Conservation (phyloP, 2,797 vertebrate species). For the Cynopterus sphinx region DNA sequence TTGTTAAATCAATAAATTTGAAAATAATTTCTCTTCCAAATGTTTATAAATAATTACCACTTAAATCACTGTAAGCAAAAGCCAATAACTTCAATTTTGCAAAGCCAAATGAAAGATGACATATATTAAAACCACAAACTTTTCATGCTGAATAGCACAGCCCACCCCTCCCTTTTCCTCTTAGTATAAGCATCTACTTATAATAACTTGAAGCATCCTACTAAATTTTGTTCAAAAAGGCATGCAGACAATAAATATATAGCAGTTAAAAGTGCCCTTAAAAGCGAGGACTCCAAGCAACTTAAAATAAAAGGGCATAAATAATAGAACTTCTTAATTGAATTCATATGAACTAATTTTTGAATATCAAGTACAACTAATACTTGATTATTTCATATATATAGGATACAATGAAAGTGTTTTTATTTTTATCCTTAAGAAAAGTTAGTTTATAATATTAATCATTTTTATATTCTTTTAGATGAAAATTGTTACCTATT, state of each 20-base stretch:
- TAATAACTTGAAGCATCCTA: neutral
- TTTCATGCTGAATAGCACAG: conserved; percentile 51
- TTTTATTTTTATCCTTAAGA: conserved; percentile 62
- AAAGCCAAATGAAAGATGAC: conserved; percentile 39
- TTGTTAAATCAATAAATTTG: neutral
- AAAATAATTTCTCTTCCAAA: conserved; percentile 34
- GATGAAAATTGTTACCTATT: neutral
- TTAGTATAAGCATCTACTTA: neutral
- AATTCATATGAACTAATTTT: neutral
- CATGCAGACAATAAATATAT: conserved; percentile 66
- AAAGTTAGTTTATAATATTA: conserved; percentile 46
- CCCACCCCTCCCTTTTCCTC: neutral
- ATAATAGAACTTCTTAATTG: conserved; percentile 6
- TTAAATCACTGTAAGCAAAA: conserved; percentile 30
- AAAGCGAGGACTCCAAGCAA: neutral
- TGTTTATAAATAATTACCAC: conserved; percentile 16
- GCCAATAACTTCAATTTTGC: conserved; percentile 6
- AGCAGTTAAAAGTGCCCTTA: conserved; percentile 50
- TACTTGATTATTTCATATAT: neutral
- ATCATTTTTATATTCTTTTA: conserved; percentile 8
- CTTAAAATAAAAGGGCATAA: conserved; percentile 59
- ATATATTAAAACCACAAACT: conserved; percentile 30
- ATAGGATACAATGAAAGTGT: conserved; percentile 48
- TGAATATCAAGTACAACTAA: conserved; percentile 22
- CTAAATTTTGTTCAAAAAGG: neutral